Percentiles rank a stretch among this genome's conserved stretches.
These are phyloP conservation scores for Sternotherus odoratus DNA, from an alignment of 2,797 vertebrate species.

Conservation along the genomic window DNA sequence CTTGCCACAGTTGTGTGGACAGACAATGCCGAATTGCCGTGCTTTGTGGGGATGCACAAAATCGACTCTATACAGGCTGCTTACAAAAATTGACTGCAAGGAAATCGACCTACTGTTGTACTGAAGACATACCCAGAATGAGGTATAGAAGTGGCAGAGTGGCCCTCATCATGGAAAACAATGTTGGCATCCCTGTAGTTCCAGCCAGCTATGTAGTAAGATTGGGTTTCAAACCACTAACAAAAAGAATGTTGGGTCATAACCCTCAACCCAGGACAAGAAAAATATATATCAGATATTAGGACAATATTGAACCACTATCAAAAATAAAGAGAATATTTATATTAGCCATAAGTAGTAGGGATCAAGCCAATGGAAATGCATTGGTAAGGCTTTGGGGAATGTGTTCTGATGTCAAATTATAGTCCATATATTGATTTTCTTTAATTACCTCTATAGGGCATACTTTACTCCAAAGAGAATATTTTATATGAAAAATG, in stretches of 20 bases:
- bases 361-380: neutral
- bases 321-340: conserved; percentile 38
- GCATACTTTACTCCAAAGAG: conserved; percentile 32
- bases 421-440: conserved; percentile 52
- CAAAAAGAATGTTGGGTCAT: neutral
- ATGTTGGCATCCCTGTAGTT: neutral
- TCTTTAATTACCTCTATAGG: conserved; percentile 55
- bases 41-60: too few relatives aligned
- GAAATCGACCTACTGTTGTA: too few relatives aligned
- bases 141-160: neutral
- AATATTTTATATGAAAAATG: conserved; percentile 39
- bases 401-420: conserved; percentile 17
- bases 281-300: neutral
- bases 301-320: conserved; percentile 25
- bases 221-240: neutral
- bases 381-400: neutral
- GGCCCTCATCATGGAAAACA: neutral
- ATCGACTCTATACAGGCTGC: too few relatives aligned
- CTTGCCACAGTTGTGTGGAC: too few relatives aligned
- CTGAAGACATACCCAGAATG: too few relatives aligned
- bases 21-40: too few relatives aligned
- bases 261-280: neutral
- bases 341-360: conserved; percentile 40
- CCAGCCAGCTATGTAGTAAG: neutral
- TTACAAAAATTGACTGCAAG: too few relatives aligned